phyloP scores from a whole-genome alignment of 1,140 invertebrate species.

The Protaetia brevitarsis region DNA sequence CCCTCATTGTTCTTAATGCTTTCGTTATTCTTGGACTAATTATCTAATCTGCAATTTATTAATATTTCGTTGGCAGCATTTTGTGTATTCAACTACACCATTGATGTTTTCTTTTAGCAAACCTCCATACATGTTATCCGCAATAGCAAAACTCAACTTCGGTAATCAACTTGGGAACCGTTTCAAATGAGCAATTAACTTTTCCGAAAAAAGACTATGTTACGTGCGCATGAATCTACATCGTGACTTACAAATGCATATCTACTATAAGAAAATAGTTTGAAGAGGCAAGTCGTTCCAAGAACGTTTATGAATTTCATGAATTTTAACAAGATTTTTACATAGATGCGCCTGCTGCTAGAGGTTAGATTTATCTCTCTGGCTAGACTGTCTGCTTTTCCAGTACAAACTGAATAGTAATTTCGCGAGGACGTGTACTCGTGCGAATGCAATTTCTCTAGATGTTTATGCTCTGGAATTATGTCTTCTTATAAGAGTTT shows the following conservation, averaged over 20 bases:
- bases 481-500: neutral
- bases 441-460: neutral
- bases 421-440: neutral
- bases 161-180: neutral
- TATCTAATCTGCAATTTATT: too few relatives aligned
- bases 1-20: too few relatives aligned
- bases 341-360: neutral
- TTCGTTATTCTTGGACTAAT: too few relatives aligned
- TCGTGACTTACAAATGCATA: neutral
- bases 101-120: too few relatives aligned
- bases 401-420: neutral
- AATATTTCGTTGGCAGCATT: too few relatives aligned
- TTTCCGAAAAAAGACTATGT: neutral
- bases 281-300: neutral
- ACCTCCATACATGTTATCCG: too few relatives aligned
- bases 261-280: neutral
- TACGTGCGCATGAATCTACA: neutral
- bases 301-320: constrained; percentile 4
- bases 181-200: neutral
- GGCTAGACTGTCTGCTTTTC: neutral
- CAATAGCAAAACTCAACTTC: too few relatives aligned
- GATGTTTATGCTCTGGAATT: neutral
- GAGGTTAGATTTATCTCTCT: neutral
- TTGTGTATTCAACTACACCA: too few relatives aligned
- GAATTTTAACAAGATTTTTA: constrained; percentile 1